These are phyloP conservation scores for Platyrinchus mystaceus DNA, from an alignment of 2,797 vertebrate species.

Conservation along the genomic window DNA sequence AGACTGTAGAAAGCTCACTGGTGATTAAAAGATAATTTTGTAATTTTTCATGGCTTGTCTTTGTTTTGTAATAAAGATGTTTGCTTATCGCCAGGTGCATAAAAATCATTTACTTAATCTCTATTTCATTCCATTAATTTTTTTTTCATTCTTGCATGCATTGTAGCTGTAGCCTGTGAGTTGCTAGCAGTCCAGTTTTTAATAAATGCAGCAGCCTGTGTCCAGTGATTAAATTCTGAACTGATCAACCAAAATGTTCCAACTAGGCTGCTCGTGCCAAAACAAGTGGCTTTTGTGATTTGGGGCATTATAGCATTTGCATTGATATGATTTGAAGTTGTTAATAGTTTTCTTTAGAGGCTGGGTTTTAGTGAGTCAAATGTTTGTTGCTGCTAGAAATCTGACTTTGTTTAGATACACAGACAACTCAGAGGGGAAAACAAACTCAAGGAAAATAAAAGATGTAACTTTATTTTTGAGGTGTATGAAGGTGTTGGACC, in stretches of 20 bases:
- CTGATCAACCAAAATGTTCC: slow-evolving; percentile 12
- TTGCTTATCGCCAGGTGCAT: slow-evolving; percentile 59
- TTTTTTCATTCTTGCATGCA: not conserved
- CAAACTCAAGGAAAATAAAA: not conserved
- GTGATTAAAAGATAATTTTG: slow-evolving; percentile 69
- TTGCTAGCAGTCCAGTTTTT: slow-evolving; percentile 10
- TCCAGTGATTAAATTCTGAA: slow-evolving; percentile 23
- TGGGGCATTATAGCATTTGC: not conserved
- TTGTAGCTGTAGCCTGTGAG: not conserved
- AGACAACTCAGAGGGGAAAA: not conserved
- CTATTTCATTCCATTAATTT: slow-evolving; percentile 39
- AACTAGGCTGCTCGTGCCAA: not conserved
- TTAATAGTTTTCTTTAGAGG: not conserved
- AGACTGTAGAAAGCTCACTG: slow-evolving; percentile 45
- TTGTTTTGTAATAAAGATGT: slow-evolving; percentile 62
- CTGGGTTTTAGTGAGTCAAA: not conserved
- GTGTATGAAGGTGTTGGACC: not conserved
- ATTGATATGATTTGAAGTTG: not conserved
- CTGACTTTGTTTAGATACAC: not conserved
- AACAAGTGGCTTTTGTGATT: slow-evolving; percentile 40
- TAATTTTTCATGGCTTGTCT: slow-evolving; percentile 66
- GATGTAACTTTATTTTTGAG: not conserved
- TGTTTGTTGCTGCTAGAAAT: slow-evolving; percentile 9
- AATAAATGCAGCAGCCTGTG: slow-evolving; percentile 7
- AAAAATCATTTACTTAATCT: slow-evolving; percentile 62